Conservation (phyloP, 1,140 invertebrate genomes). For the Zaprionus tsacasi region DNA sequence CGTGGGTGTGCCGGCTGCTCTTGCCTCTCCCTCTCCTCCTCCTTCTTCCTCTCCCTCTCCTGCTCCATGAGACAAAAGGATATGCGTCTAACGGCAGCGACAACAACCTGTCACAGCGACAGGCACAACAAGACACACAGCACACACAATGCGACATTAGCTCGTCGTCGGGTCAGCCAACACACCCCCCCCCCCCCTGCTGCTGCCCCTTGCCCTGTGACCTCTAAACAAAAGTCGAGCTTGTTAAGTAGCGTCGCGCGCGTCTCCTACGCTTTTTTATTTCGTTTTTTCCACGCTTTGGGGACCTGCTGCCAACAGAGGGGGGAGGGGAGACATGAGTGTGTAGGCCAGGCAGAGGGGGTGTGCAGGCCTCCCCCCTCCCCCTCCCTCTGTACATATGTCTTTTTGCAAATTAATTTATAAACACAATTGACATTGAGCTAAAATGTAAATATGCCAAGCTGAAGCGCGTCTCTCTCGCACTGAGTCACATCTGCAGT, state of each 20-base stretch:
- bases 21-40: not conserved
- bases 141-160: conserved; percentile 69
- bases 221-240: conserved; percentile 76
- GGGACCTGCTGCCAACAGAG: conserved; percentile 45
- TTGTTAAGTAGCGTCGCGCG: conserved; percentile 49
- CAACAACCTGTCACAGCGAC: conserved; percentile 78
- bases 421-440: conserved; percentile 84
- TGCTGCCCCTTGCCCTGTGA: conserved; percentile 37
- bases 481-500: conserved; percentile 70
- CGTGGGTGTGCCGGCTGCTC: conserved; percentile 8
- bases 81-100: conserved; percentile 68
- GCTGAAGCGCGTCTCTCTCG: conserved; percentile 65
- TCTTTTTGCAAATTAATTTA: conserved; percentile 83
- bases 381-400: conserved; percentile 59
- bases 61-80: conserved; percentile 65
- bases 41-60: not conserved
- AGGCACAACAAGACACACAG: conserved; percentile 46
- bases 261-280: conserved; percentile 4
- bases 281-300: conserved; percentile 10
- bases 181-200: not conserved
- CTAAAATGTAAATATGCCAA: conserved; percentile 80
- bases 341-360: not conserved
- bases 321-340: conserved; percentile 10
- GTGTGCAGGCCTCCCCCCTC: too few relatives aligned
- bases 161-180: conserved; percentile 48